phyloP scores from a whole-genome alignment of 2,797 vertebrate species.

The Pseudochirops cupreus region DNA sequence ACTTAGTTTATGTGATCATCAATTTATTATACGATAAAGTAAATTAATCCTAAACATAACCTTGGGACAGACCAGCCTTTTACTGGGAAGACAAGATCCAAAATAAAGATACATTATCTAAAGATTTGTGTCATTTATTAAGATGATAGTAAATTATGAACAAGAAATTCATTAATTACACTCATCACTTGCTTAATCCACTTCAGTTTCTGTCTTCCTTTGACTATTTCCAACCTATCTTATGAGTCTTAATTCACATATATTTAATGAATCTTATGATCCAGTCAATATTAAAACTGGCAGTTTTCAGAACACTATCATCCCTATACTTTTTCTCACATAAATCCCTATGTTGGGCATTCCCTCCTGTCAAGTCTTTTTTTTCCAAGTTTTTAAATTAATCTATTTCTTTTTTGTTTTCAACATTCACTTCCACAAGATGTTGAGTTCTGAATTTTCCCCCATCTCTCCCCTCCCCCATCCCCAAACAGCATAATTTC shows the following conservation, averaged over 20 bases:
- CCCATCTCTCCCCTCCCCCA: too few relatives aligned
- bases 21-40: constrained; percentile 51
- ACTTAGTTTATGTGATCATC: constrained; percentile 31
- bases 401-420: too few relatives aligned
- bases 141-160: constrained; percentile 49
- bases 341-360: background rate
- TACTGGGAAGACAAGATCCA: constrained; percentile 5
- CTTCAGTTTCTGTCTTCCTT: constrained; percentile 22
- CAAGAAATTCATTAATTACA: background rate
- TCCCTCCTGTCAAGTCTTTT: background rate
- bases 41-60: constrained; percentile 19
- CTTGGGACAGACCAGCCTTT: constrained; percentile 32
- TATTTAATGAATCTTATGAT: background rate
- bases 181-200: constrained; percentile 18
- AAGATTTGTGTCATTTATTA: constrained; percentile 50
- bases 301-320: background rate
- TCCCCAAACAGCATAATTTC: too few relatives aligned
- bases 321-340: background rate
- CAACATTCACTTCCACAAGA: too few relatives aligned
- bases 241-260: background rate
- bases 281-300: background rate
- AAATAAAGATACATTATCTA: constrained; percentile 34
- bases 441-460: too few relatives aligned
- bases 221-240: constrained; percentile 2
- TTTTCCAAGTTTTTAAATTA: too few relatives aligned